Base-by-base conservation (phyloP, 2,797 vertebrate species). In the Tauraco hartlaubi region DNA sequence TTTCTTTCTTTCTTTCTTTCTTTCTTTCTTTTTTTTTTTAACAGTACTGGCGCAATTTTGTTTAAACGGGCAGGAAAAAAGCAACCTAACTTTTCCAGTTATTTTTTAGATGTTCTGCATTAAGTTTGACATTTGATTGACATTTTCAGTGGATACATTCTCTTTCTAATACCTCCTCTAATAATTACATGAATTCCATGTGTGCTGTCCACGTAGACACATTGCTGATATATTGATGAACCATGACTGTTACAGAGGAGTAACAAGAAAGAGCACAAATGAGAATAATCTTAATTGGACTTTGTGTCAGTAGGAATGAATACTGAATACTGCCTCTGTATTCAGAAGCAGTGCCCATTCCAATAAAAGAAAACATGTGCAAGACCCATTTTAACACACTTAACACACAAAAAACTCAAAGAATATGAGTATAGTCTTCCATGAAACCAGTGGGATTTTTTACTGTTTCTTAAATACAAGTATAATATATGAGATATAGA, bases 191-290 rank as follows among this genome's bases (percentile, higher is more conserved):
- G 0, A 74, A 64, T 81, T 92, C 25, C 2, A 0, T 68, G 25
- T 49, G 3, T 1, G 0, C 17, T 8, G 8, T 67, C 31, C 22
- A 44, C 14, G 29, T 4, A 63, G 43, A 66, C 20, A 51, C 3
- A 2, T 9, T 69, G 61, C 20, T 80, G 29, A 90, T 3, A 3
- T 69, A 9, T 41, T 80, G 64, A n/a, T 62, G 56, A 58, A 35
- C 39, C 28, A 17, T 49, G 46, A 41, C 29, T 72, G 14, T 39
- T 79, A 56, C 44, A 52, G 56, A 75, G 46, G 29, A 86, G 13
- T 56, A 69, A 71, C 10, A 73, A 80, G 59, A 15, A 81, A 37
- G 8, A 62, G 2, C 23, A 72, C 9, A 58, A 79, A 7, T 16
- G 4, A 67, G 22, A 74, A 74, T 44, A 31, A 79, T 25, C 35